Base-by-base conservation (phyloP, 2,888 invertebrate genomes). In the Lasioglossum marginatum region DNA sequence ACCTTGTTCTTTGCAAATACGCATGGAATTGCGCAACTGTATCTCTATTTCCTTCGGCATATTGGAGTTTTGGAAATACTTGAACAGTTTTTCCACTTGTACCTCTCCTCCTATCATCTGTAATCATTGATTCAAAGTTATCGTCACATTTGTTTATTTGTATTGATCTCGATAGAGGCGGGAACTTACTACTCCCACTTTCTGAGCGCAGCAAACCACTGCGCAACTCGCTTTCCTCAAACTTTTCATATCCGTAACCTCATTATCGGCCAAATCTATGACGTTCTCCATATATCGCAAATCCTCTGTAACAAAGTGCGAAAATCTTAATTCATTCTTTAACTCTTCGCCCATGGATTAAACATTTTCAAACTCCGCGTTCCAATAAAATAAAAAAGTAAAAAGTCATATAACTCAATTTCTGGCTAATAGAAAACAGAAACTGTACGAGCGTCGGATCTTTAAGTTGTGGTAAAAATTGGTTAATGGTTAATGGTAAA, bases 21-120 rank as follows among this genome's bases (percentile, higher is more conserved):
- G 1, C 0, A 16, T 0, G 2, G 0, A 0, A 1, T 31, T 5
- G 0, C 5, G 27, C 10, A 60, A 0, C 1, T 0, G 0, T 0
- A 0, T 0, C 0, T 4, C 4, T 27, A 60, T 0, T 1, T 60
- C 27, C 0, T 60, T 5, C 12, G 60, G 27, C 0, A 19, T 6
- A 5, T 19, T 19, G 5, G 2, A 1, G 6, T 19, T 6, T 48
- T 5, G 0, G 1, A 6, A 19, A 23, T 0, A 8, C 23, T 45
- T 19, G 10, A 0, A 8, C 3, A 48, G 2, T 52, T 8, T 2
- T 0, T 31, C 14, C n/a, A 14, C 0, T n/a, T 78, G 27, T 1
- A 79, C 4, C 12, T 37, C 23, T 3, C 12, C 3, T 10, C 45
- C 63, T 5, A 5, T 1, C 79, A 79, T 73, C 79, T 79, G 6